These are phyloP conservation scores for Rhinoraja longicauda DNA, from an alignment of 2,797 vertebrate species.

Conservation along the genomic window DNA sequence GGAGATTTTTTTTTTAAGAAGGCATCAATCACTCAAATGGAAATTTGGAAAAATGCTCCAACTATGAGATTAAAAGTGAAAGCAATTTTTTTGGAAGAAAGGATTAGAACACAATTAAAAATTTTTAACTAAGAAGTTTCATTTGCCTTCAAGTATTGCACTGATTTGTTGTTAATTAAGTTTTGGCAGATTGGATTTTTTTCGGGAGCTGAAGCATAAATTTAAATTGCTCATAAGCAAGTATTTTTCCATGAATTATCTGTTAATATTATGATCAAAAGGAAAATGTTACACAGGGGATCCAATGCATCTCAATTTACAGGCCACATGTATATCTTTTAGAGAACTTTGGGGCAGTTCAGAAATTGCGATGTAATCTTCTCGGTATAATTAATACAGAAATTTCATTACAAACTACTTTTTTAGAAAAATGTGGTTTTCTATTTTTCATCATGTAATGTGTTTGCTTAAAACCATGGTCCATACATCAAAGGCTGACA, in stretches of 20 bases:
- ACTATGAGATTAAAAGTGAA: neutral
- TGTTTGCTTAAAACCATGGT: neutral
- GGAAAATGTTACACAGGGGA: neutral
- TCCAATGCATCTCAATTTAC: neutral
- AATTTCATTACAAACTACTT: neutral
- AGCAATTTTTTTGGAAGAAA: neutral
- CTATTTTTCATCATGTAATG: neutral
- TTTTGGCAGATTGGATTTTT: conserved; percentile 8
- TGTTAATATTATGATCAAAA: neutral
- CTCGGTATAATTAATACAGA: neutral
- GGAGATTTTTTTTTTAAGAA: neutral
- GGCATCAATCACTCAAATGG: neutral
- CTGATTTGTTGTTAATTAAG: neutral
- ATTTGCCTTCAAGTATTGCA: neutral
- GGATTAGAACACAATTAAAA: neutral
- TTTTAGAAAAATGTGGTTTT: neutral
- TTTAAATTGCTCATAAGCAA: conserved; percentile 3
- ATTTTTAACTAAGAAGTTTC: neutral
- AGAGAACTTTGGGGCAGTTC: neutral
- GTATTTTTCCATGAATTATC: neutral
- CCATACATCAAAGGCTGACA: neutral
- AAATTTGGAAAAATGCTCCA: neutral
- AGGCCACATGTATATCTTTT: neutral
- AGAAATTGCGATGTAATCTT: neutral
- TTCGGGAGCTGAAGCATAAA: neutral